A percentile compares a stretch with the other conserved stretches of the same genome.
These are phyloP conservation scores for Troides aeacus DNA, from an alignment of 2,888 invertebrate genomes.

Conservation along the genomic window DNA sequence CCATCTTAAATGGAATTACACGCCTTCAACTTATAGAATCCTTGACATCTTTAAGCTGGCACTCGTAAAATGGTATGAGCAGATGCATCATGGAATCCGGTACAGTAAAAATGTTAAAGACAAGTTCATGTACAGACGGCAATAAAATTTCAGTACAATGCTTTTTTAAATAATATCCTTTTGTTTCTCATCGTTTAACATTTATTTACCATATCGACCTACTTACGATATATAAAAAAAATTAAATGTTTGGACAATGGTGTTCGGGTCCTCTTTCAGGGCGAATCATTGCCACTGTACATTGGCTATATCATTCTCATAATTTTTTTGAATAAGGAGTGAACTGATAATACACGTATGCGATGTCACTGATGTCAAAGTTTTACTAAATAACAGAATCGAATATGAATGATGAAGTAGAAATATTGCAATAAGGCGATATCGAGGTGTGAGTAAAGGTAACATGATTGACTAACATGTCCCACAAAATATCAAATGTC, in stretches of 20 bases:
- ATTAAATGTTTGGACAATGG: background rate
- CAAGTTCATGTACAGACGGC: constrained; percentile 24
- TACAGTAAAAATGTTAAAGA: constrained; percentile 32
- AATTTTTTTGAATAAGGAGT: no score
- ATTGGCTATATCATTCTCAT: no score
- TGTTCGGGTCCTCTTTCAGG: no score
- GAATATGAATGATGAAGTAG: no score
- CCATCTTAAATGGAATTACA: constrained; percentile 42
- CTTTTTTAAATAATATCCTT: background rate
- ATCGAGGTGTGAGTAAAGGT: constrained; percentile 42
- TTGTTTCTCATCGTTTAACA: background rate
- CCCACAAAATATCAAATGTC: constrained; percentile 66
- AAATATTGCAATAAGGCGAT: no score
- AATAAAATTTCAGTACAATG: constrained; percentile 4
- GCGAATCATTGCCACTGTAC: no score
- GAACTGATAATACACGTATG: no score
- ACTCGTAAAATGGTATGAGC: constrained; percentile 35
- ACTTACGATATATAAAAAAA: background rate
- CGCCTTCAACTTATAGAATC: constrained; percentile 37
- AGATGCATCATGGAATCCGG: constrained; percentile 37
- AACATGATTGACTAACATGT: constrained; percentile 60
- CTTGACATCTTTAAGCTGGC: constrained; percentile 50
- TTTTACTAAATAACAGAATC: no score
- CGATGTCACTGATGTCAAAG: no score
- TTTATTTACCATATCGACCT: no score